Conservation (phyloP, 2,888 invertebrate genomes). For the Aphodius sticticus region DNA sequence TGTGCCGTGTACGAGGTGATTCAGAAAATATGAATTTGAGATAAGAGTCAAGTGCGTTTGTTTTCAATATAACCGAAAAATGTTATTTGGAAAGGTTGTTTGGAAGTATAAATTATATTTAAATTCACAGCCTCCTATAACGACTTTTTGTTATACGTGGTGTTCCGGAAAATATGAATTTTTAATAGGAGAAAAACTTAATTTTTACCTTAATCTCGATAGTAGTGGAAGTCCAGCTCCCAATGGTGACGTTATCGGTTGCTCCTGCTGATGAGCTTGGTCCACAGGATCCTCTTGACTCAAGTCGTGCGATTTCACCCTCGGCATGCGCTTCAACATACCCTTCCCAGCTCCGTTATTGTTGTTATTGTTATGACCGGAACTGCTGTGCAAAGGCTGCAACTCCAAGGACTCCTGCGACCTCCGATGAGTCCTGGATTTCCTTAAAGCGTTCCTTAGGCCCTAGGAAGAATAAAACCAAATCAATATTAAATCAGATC, state of each 20-base stretch:
- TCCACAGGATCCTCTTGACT: slow-evolving; percentile 62
- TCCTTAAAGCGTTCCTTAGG: slow-evolving; percentile 67
- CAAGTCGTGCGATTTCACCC: slow-evolving; percentile 77
- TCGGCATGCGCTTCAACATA: slow-evolving; percentile 75
- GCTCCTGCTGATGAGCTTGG: slow-evolving; percentile 52
- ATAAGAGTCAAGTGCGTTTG: no score
- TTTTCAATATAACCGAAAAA: no score
- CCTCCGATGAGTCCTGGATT: slow-evolving; percentile 65
- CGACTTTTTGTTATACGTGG: no score
- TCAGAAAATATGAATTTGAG: no score
- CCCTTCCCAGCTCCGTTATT: slow-evolving; percentile 61
- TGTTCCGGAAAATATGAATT: no score
- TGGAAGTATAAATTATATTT: no score
- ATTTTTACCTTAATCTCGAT: slow-evolving; percentile 67
- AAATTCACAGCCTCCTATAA: no score
- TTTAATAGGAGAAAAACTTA: neutral
- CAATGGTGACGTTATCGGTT: slow-evolving; percentile 72
- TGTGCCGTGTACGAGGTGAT: no score
- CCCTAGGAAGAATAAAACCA: slow-evolving; percentile 58
- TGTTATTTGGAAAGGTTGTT: no score
- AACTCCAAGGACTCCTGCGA: slow-evolving; percentile 69
- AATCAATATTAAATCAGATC: neutral
- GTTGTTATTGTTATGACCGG: slow-evolving; percentile 45
- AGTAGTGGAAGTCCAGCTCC: slow-evolving; percentile 86
- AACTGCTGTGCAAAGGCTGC: slow-evolving; percentile 65